Evolutionary conservation across 2,113 vertebrate species (phyloP), one percentile per base, ranked within the genome.

Genomic region (Psilopsiagon aurifrons): DNA sequence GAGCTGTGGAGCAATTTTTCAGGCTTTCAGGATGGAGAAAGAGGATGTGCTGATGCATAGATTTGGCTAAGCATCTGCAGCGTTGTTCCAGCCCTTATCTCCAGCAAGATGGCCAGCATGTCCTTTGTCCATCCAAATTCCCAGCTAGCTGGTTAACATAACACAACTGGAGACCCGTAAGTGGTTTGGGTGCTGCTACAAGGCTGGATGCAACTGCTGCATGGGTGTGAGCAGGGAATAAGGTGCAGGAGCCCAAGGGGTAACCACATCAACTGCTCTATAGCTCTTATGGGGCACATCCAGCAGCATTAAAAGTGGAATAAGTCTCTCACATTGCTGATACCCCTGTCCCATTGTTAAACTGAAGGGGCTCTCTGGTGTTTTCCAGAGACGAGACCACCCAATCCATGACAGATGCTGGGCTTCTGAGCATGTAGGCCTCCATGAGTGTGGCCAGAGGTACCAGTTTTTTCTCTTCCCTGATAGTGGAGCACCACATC

Each of bases 401-500:
- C 10, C 67, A 47, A 25, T 29, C 62, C 23, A 5, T 16, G 33
- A 51, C 52, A 90, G 43, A 76, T 6, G 3, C 25, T 62, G 49
- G 43, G 14, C 54, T 77, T 54, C 60, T 79, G 74, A 71, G 51
- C 16, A 0, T 11, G 5, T 24, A 5, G 28, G 22, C 11, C 22
- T 64, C 75, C 31, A 17, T 33, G 28, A 71, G 70, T 4, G 2
- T 13, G 22, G 25, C 68, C 0, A 0, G 29, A 35, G 27, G 17
- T 57, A 68, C 17, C 33, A 15, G 7, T 60, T 86, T 55, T 27
- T 60, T 64, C 37, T 51, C 39, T 12, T 43, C 63, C 41, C 29
- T 12, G 37, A 16, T 29, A 43, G 52, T 1, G 1, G 81, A 86
- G 47, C 37, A 51, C 57, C 67, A 62, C 33, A 59, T 49, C n/a